Evolutionary conservation across 2,113 vertebrate species (phyloP).

Genomic region (Petrocephalus microphthalmus): DNA sequence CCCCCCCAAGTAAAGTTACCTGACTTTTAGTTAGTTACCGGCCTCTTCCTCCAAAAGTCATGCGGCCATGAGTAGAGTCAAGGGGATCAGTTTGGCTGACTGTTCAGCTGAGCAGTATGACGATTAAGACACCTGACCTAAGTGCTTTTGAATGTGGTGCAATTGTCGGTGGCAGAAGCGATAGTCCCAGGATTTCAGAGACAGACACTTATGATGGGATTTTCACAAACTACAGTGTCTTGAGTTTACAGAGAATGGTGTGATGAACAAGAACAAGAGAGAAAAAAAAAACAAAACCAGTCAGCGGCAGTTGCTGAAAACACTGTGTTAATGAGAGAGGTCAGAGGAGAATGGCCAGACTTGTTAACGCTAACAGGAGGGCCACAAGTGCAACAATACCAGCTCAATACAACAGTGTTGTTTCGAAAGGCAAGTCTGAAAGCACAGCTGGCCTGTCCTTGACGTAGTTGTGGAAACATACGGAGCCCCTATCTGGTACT

Average conservation of each 20-base stretch:
- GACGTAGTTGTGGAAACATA: not conserved
- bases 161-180: not conserved
- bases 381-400: not conserved
- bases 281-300: not conserved
- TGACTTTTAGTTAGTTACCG: too few species aligned
- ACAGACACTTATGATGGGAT: not conserved
- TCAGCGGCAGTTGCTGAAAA: not conserved
- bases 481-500: not conserved
- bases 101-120: not conserved
- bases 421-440: not conserved
- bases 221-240: not conserved
- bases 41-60: too few species aligned
- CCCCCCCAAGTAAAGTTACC: too few species aligned
- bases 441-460: not conserved
- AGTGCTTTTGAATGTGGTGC: not conserved
- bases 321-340: not conserved
- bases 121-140: not conserved
- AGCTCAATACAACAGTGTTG: not conserved
- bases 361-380: not conserved
- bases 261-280: not conserved
- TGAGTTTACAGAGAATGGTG: not conserved
- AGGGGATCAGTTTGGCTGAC: too few species aligned
- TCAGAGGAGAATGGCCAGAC: not conserved
- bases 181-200: not conserved
- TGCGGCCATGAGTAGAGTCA: too few species aligned